Conservation (phyloP, 2,797 vertebrate genomes). For the Brotogeris chrysoptera region DNA sequence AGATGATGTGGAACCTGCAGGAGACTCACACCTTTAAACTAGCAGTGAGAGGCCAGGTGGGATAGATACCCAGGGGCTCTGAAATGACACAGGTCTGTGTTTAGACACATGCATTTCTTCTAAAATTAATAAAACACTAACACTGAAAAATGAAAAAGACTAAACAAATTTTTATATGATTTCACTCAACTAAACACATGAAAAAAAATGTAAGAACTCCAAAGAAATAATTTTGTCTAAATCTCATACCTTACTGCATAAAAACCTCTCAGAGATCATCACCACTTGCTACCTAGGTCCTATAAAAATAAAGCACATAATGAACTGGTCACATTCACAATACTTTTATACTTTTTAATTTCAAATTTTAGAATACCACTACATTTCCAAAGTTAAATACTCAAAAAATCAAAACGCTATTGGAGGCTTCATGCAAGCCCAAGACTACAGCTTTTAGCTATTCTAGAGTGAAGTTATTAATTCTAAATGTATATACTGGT, state of each 20-base stretch:
- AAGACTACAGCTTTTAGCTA: not conserved
- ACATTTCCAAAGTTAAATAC: not conserved
- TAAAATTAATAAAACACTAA: not conserved
- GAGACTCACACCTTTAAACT: not conserved
- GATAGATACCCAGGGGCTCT: not conserved
- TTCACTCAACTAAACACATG: not conserved
- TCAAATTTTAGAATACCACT: not conserved
- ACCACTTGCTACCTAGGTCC: not conserved
- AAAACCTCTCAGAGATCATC: not conserved
- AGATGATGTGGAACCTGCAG: not conserved
- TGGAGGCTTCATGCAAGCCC: not conserved
- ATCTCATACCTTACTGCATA: not conserved
- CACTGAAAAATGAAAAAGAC: not conserved
- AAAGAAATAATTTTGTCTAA: not conserved
- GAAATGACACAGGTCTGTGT: not conserved
- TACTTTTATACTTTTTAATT: not conserved
- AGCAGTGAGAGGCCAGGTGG: not conserved
- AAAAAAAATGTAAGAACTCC: not conserved
- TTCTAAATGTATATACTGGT: not conserved
- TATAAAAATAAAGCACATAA: not conserved
- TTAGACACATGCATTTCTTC: not conserved
- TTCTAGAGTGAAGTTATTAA: not conserved
- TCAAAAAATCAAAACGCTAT: not conserved
- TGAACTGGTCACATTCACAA: not conserved
- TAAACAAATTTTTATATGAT: not conserved